Percentiles rank a stretch among this genome's conserved stretches.
phyloP scores from a whole-genome alignment of 2,113 vertebrate species.

The Promerops cafer region DNA sequence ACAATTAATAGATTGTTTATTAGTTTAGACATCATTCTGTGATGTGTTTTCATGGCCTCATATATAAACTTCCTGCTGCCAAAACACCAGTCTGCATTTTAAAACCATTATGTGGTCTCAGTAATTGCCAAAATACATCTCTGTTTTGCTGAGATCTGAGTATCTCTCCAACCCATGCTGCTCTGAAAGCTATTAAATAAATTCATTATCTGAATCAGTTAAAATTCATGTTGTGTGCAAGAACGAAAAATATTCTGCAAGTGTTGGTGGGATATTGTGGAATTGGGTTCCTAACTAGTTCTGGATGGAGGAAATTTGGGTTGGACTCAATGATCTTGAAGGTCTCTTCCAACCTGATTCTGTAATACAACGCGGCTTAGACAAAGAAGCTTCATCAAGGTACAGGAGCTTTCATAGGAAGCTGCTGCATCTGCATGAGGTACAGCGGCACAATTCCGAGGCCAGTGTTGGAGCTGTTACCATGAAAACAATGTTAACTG shows the following conservation, averaged over 20 bases:
- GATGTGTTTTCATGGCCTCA: not conserved
- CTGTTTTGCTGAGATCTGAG: not conserved
- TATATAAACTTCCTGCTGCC: not conserved
- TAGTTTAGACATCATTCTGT: not conserved
- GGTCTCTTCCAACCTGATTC: not conserved
- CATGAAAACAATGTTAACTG: fast-evolving
- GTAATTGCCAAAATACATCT: not conserved
- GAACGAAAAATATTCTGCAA: not conserved
- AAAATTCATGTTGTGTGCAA: not conserved
- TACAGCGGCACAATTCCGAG: not conserved
- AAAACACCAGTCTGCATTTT: not conserved
- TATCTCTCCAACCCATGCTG: not conserved
- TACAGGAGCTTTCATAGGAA: not conserved
- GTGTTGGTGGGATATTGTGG: not conserved
- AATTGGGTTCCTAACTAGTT: not conserved
- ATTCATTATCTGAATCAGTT: not conserved
- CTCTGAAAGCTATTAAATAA: not conserved
- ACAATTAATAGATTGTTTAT: not conserved
- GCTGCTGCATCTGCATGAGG: not conserved
- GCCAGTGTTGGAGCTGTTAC: not conserved
- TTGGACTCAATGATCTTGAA: not conserved
- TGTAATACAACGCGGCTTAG: not conserved
- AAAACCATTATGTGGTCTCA: not conserved
- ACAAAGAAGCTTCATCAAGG: not conserved
- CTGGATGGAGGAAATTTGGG: not conserved